phyloP scores from a whole-genome alignment of 2,113 vertebrate genomes.

The Saimiri boliviensis region DNA sequence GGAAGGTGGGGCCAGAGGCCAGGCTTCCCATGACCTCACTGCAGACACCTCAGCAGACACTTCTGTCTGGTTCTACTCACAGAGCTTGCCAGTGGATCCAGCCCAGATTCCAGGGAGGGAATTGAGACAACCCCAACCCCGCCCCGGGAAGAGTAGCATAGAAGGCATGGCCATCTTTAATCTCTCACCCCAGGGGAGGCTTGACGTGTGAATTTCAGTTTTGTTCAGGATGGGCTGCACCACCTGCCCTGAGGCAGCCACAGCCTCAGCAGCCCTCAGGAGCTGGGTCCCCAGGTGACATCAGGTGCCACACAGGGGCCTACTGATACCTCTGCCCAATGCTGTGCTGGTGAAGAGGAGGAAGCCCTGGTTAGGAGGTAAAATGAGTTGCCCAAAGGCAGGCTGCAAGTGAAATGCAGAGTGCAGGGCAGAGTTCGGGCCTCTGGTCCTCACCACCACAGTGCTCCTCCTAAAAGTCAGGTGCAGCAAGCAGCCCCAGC shows the following conservation, averaged over 20 bases:
- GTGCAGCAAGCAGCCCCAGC: not conserved
- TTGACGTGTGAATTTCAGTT: rapidly evolving
- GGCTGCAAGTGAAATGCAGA: not conserved
- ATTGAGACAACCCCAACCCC: rapidly evolving
- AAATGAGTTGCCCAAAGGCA: not conserved
- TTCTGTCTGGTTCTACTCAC: not conserved
- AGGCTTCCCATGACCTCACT: not conserved
- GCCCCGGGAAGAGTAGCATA: too few relatives aligned
- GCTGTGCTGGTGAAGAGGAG: not conserved
- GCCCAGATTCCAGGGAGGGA: not conserved
- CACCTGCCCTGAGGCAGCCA: not conserved
- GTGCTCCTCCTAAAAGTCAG: not conserved
- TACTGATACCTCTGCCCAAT: not conserved
- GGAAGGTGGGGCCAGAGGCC: rapidly evolving
- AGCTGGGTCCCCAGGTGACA: not conserved
- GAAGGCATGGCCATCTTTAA: too few relatives aligned
- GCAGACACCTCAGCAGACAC: too few relatives aligned
- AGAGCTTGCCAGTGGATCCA: not conserved
- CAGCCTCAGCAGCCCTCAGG: not conserved
- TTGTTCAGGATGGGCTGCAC: not conserved
- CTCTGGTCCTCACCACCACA: not conserved
- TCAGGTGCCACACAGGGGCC: not conserved
- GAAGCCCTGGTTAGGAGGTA: not conserved
- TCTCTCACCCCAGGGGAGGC: rapidly evolving
- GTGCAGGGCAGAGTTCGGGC: not conserved